phyloP scores from a whole-genome alignment of 2,888 invertebrate genomes.

The Tillus elongatus region DNA sequence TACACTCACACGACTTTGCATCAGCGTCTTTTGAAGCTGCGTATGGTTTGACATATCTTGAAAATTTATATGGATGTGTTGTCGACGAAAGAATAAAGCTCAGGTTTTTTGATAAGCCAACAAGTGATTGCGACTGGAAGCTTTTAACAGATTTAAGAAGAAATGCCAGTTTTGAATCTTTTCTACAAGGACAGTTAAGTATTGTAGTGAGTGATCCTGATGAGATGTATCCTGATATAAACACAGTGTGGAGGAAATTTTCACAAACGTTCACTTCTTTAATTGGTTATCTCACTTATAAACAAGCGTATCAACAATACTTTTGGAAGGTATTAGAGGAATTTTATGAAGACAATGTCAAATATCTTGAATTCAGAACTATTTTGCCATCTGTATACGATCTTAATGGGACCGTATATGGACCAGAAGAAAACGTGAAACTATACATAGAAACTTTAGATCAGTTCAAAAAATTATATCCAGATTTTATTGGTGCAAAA shows the following conservation, averaged over 20 bases:
- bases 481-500: conserved; percentile 50
- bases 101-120: conserved; percentile 13
- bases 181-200: too few relatives aligned
- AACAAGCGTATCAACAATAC: conserved; percentile 48
- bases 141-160: conserved; percentile 11
- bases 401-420: conserved; percentile 45
- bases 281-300: conserved; percentile 44
- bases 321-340: conserved; percentile 49
- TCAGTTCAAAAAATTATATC: conserved; percentile 47
- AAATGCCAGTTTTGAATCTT: conserved; percentile 41
- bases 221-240: too few relatives aligned
- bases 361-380: conserved; percentile 52
- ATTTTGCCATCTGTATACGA: conserved; percentile 48
- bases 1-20: conserved; percentile 51
- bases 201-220: too few relatives aligned
- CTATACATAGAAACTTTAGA: conserved; percentile 44
- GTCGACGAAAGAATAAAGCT: conserved; percentile 21
- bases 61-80: conserved; percentile 48
- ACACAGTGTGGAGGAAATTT: conserved; percentile 44
- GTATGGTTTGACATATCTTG: conserved; percentile 50
- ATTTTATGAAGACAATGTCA: conserved; percentile 53
- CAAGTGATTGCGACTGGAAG: conserved; percentile 14
- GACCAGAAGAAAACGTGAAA: conserved; percentile 43
- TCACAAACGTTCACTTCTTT: conserved; percentile 48
- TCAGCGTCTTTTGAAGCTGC: conserved; percentile 52